Evolutionary conservation across 2,888 invertebrate species (phyloP).

Genomic region (Epirrhoe tristata): DNA sequence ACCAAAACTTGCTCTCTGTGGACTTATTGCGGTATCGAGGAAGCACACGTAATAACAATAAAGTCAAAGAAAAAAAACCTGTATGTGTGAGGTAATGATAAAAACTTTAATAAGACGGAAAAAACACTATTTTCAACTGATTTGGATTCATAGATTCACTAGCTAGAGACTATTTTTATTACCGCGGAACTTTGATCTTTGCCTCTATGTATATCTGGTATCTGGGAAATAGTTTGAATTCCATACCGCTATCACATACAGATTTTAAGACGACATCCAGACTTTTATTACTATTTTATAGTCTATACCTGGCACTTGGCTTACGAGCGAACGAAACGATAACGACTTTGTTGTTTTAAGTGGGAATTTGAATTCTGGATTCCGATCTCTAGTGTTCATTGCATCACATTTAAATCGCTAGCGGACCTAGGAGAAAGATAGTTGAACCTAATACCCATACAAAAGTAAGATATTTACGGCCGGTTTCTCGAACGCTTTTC

Average conservation of each 20-base stretch:
- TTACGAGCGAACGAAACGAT: slow-evolving; percentile 32
- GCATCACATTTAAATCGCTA: neutral
- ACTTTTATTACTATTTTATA: slow-evolving; percentile 41
- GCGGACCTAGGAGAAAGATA: neutral
- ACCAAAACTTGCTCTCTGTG: too few species aligned
- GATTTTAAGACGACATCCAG: slow-evolving; percentile 37
- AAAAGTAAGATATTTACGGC: too few species aligned
- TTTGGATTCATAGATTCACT: too few species aligned
- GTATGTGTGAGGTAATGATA: too few species aligned
- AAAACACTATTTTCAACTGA: too few species aligned
- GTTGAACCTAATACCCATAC: neutral
- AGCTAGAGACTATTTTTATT: neutral
- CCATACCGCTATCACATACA: slow-evolving; percentile 34
- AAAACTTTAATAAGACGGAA: too few species aligned
- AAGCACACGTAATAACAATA: too few species aligned
- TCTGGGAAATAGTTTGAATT: slow-evolving; percentile 34
- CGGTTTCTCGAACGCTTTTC: too few species aligned
- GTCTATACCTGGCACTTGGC: slow-evolving; percentile 31
- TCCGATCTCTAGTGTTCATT: slow-evolving; percentile 23
- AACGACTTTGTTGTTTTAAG: slow-evolving; percentile 28
- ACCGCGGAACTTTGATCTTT: neutral
- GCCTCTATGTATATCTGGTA: neutral
- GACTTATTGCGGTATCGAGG: too few species aligned
- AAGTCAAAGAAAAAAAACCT: too few species aligned
- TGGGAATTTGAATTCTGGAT: slow-evolving; percentile 25